These are phyloP conservation scores for Helogale parvula DNA, from an alignment of 2,113 vertebrate genomes.

Conservation along the genomic window DNA sequence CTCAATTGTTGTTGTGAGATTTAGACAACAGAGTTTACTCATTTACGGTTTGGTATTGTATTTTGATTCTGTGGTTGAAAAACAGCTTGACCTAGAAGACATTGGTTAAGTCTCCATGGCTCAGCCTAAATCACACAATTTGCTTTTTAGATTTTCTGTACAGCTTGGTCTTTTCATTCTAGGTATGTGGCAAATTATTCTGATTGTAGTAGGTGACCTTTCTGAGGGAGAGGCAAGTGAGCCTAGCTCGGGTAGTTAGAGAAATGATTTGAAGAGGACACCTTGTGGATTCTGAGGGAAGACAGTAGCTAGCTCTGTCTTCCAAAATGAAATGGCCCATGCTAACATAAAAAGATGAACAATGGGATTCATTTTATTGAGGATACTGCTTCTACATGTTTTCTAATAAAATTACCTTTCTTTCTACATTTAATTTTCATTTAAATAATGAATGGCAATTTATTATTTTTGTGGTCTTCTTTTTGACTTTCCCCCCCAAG, in stretches of 20 bases:
- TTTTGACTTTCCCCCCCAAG: background rate
- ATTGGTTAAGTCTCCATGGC: background rate
- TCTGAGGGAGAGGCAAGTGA: background rate
- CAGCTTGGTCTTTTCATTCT: background rate
- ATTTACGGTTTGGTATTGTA: background rate
- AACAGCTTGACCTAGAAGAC: background rate
- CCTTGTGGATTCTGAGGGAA: background rate
- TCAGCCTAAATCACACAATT: background rate
- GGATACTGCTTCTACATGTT: background rate
- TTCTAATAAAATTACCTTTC: background rate
- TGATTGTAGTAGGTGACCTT: background rate
- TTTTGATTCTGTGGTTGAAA: background rate
- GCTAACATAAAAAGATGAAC: background rate
- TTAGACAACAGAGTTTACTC: background rate
- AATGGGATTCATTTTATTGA: background rate
- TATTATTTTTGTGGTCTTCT: background rate
- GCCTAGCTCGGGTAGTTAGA: background rate
- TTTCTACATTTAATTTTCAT: background rate
- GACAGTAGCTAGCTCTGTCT: background rate
- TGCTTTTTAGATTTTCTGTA: background rate
- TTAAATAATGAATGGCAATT: background rate
- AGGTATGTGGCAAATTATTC: background rate
- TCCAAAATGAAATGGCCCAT: background rate
- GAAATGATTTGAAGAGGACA: background rate
- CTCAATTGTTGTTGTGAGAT: background rate